A percentile compares a stretch with the other conserved stretches of the same genome.
These are phyloP conservation scores for Nothobranchius kuhntae DNA, from an alignment of 2,113 vertebrate species.

Conservation along the genomic window DNA sequence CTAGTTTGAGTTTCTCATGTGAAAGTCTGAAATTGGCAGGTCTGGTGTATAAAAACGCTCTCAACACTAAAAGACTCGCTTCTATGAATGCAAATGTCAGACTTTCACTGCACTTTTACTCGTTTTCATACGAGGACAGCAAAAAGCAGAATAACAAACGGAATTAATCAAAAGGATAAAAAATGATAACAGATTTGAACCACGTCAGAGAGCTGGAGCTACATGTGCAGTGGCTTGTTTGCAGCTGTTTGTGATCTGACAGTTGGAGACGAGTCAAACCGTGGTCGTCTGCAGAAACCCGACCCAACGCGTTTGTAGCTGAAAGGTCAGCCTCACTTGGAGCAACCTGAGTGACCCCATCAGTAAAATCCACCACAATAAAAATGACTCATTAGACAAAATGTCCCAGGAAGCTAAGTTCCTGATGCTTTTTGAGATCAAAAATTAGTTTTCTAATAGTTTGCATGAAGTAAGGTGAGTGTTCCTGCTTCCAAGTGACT, in stretches of 20 bases:
- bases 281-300: too few relatives aligned
- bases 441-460: slow-evolving; percentile 18
- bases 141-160: background rate
- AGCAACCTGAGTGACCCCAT: background rate
- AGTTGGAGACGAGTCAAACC: too few relatives aligned
- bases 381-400: background rate
- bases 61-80: background rate
- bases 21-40: slow-evolving; percentile 49
- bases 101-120: slow-evolving; percentile 25
- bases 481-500: slow-evolving; percentile 43
- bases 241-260: slow-evolving; percentile 37
- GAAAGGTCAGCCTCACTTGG: background rate
- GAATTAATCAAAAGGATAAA: background rate
- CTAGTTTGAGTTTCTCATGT: background rate
- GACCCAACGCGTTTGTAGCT: slow-evolving; percentile 3
- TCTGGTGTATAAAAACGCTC: background rate
- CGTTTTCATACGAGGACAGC: background rate
- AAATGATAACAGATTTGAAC: background rate
- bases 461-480: slow-evolving; percentile 23
- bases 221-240: slow-evolving; percentile 51
- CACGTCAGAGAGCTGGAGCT: background rate
- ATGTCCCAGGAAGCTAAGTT: too few relatives aligned
- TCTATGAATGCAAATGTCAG: slow-evolving; percentile 39
- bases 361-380: background rate
- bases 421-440: background rate